Evolutionary conservation across 2,113 vertebrate species (phyloP), one percentile per base, ranked within the genome.

Genomic region (Pomatostomus ruficeps): DNA sequence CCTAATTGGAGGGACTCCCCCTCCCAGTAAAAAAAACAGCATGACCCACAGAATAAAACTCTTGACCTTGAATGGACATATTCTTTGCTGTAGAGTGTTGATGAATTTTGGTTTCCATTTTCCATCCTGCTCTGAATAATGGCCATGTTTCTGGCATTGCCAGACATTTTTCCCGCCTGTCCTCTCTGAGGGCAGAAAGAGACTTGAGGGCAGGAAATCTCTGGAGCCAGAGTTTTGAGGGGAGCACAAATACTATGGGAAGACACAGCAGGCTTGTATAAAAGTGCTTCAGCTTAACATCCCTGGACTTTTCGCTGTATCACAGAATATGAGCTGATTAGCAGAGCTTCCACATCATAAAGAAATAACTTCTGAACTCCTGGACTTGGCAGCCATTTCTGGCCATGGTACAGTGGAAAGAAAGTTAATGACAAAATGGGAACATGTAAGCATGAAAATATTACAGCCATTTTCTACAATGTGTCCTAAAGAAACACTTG

Each of bases 321-420:
- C 26, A 63, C 28, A 57, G 31, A 77, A 70, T 12, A 85, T 12
- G 9, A 80, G 40, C 25, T 2, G 1, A 91, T 91, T 86, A 91
- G 22, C 42, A 91, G 59, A 73, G n/a, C 42, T 83, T 87, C 58
- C 66, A 83, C 38, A 59, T 52, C 68, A 86, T 78, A 46, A 59
- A 90, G 57, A 96, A 83, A 92, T 79, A 76, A 88, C 49, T 91
- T 81, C 63, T 92, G 80, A 95, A 81, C 43, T 94, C 46, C 59
- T 79, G 55, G 51, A 80, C 46, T 85, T 93, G 94, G 83, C 67
- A 86, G n/a, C 43, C 49, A 33, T 82, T 93, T 70, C 79, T 93
- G 92, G 82, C 55, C 11, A 3, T 84, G 35, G 18, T 74, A 83
- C 43, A 78, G 79, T 81, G 90, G 90, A 94, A 86, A 94, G 80